These are phyloP conservation scores for Hydrochoerus hydrochaeris DNA, from an alignment of 2,113 vertebrate genomes.

Conservation along the genomic window DNA sequence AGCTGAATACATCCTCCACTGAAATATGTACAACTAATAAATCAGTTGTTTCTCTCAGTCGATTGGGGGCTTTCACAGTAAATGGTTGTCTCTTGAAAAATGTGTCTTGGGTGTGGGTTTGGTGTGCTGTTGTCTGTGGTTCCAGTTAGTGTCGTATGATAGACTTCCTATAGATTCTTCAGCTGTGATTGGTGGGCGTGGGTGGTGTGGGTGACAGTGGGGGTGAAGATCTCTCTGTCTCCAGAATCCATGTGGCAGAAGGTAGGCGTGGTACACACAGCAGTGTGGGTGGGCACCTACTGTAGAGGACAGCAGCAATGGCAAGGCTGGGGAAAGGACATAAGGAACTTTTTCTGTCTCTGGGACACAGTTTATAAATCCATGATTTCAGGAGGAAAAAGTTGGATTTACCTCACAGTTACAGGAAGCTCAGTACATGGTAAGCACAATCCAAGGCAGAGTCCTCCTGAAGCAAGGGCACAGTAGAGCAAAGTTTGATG, in stretches of 20 bases:
- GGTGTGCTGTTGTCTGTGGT: neutral
- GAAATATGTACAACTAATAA: neutral
- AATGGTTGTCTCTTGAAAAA: no score
- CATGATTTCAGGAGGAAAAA: neutral
- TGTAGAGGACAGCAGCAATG: no score
- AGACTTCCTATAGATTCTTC: neutral
- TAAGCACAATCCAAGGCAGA: neutral
- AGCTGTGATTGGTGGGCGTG: neutral
- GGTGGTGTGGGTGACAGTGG: neutral
- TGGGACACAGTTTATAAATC: neutral
- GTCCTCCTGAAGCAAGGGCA: neutral
- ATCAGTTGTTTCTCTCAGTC: neutral
- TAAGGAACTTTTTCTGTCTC: neutral
- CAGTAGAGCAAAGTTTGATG: neutral
- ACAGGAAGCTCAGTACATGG: neutral
- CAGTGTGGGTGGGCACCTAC: neutral
- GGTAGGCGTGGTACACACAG: neutral
- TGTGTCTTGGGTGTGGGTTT: neutral
- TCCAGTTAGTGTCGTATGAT: neutral
- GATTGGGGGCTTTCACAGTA: neutral
- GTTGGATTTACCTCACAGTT: neutral
- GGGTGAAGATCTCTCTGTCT: neutral
- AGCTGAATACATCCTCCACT: neutral
- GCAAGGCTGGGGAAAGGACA: neutral
- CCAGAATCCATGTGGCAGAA: neutral